A percentile compares a stretch with the other conserved stretches of the same genome.
phyloP scores from a whole-genome alignment of 2,113 vertebrate genomes.

The Ceuthmochares aereus region DNA sequence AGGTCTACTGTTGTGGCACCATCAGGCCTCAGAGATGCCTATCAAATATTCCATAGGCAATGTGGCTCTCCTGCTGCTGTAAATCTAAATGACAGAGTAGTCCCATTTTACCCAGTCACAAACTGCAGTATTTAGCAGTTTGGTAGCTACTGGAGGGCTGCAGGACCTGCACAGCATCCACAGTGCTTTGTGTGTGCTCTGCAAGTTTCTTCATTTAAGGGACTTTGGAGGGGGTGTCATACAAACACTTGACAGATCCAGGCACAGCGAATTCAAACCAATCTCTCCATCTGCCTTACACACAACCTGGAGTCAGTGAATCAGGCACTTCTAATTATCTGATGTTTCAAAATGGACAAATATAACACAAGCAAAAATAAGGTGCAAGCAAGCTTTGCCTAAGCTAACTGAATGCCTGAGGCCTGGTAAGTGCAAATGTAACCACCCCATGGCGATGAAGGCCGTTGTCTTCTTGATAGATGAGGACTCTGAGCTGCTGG shows the following conservation, averaged over 20 bases:
- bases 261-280: no score
- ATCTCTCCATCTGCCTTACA: neutral
- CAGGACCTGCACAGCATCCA: neutral
- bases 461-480: neutral
- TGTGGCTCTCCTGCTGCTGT: neutral
- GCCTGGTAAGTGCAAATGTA: accelerated
- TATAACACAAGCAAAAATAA: neutral
- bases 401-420: accelerated
- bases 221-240: neutral
- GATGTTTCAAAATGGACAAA: neutral
- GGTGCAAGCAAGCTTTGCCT: neutral
- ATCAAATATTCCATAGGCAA: neutral
- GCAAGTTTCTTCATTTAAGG: accelerated
- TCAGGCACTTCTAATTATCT: neutral
- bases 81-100: neutral
- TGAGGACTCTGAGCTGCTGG: neutral
- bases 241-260: neutral
- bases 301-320: neutral
- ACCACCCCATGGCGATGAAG: accelerated
- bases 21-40: neutral
- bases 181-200: neutral
- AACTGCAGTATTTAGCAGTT: neutral
- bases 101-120: neutral
- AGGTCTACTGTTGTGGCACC: neutral
- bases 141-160: neutral